Base-by-base conservation (phyloP, 2,797 vertebrate genomes). In the Pogoniulus pusillus region DNA sequence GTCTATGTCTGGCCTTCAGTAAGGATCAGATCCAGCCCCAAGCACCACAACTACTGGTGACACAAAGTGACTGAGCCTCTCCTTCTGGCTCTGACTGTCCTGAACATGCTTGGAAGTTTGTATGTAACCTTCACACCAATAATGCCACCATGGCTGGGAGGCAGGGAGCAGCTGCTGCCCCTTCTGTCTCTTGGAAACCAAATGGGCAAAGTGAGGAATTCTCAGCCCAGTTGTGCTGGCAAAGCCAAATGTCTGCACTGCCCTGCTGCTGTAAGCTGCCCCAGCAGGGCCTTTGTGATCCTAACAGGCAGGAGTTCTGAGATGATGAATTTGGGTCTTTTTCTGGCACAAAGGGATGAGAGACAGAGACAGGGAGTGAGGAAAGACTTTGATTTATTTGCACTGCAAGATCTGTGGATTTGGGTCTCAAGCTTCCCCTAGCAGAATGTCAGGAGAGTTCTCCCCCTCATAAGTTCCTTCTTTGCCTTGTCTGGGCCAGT, bases 121-220 rank as follows among this genome's bases (percentile, higher is more conserved):
- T 89, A 26, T 89, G 85, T 91, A 81, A 78, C 73, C 77, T 93
- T 90, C 57, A 41, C 34, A 37, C 85, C 74, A 66, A 72, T 57
- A 43, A 29, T 83, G 71, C 66, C 59, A 69, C 53, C 79, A 66
- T 73, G 94, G 79, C 71, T 81, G 85, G 49, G 69, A 84, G 77
- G 63, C 39, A 41, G 37, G 70, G 41, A 72, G 73, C 29, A 95
- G 89, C 85, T 95, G 91, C 59, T 81, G 35, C 62, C 45, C 79
- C 87, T 94, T 94, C 92, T 89, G 87, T 94, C 90, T 77, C 91
- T 87, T 87, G 92, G 94, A 91, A 95, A 92, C 89, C 89, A 89
- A 78, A 65, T 41, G 80, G 89, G 71, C 80, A 82, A 72, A 76
- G 70, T 54, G 73, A 89, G 77, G 64, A 92, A 70, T 89, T 89